Evolutionary conservation across 1,140 invertebrate species (phyloP).

Genomic region (Polypedilum vanderplanki): DNA sequence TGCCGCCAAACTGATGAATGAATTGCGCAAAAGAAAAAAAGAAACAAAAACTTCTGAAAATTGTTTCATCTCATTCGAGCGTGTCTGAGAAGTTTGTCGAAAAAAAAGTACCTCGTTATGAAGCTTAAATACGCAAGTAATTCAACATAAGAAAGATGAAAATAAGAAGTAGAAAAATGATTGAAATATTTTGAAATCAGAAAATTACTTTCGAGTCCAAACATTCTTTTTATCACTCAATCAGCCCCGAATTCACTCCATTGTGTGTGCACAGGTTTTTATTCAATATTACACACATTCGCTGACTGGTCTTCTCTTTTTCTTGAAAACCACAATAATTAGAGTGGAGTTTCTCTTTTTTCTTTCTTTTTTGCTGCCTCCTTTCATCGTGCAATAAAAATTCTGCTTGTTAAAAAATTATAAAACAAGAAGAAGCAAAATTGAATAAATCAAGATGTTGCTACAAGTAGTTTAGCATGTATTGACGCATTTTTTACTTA

Average conservation of each 20-base stretch:
- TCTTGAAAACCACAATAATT: constrained; percentile 18
- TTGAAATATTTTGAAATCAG: constrained; percentile 27
- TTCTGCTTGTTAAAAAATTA: constrained; percentile 9
- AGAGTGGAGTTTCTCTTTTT: constrained; percentile 27
- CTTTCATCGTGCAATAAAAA: constrained; percentile 18
- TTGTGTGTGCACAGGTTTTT: too few relatives aligned
- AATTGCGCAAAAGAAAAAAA: background rate
- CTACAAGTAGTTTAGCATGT: too few relatives aligned
- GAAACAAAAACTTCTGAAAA: too few relatives aligned
- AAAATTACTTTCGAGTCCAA: constrained; percentile 12
- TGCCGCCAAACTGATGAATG: constrained; percentile 16
- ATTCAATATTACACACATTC: background rate
- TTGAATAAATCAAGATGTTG: too few relatives aligned
- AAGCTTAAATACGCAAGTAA: background rate
- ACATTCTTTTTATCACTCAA: constrained; percentile 26
- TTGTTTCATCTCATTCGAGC: too few relatives aligned
- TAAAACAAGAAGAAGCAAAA: background rate
- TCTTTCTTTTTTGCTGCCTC: background rate
- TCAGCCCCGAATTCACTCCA: background rate
- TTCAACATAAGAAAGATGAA: background rate
- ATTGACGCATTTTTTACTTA: too few relatives aligned
- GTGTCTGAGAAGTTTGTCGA: too few relatives aligned
- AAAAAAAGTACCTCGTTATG: too few relatives aligned
- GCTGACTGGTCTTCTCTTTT: background rate
- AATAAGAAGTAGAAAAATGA: background rate